These are phyloP conservation scores for Coenonympha arcania DNA, from an alignment of 2,888 invertebrate genomes.

Conservation along the genomic window DNA sequence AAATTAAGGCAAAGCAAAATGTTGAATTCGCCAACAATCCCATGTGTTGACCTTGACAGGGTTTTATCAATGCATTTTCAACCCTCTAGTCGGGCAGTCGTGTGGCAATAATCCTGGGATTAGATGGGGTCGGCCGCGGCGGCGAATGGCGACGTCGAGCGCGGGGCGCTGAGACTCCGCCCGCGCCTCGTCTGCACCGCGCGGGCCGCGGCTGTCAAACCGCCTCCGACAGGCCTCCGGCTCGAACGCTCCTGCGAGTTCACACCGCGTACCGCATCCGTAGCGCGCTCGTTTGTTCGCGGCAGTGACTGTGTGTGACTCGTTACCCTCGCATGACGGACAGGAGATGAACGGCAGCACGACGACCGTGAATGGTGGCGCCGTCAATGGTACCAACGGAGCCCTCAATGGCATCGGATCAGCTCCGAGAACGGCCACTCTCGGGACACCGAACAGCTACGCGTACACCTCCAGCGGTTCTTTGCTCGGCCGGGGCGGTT, in stretches of 20 bases:
- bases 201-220: conserved; percentile 70
- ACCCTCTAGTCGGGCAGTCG: conserved; percentile 56
- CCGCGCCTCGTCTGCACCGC: conserved; percentile 53
- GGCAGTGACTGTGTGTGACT: conserved; percentile 64
- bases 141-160: conserved; percentile 45
- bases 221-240: conserved; percentile 70
- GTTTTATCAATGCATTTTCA: conserved; percentile 62
- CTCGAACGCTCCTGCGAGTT: conserved; percentile 68
- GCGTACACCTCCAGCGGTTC: conserved; percentile 77
- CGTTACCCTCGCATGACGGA: conserved; percentile 64
- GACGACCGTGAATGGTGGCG: conserved; percentile 68
- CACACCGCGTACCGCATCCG: conserved; percentile 48
- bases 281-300: conserved; percentile 59
- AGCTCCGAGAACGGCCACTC: conserved; percentile 66
- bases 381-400: conserved; percentile 67
- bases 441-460: conserved; percentile 75
- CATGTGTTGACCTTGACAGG: conserved; percentile 60
- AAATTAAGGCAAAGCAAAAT: conserved; percentile 13
- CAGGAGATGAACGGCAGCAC: conserved; percentile 73
- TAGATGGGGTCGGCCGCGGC: conserved; percentile 45
- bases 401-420: conserved; percentile 62
- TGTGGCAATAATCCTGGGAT: conserved; percentile 57
- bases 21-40: conserved; percentile 28
- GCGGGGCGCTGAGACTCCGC: conserved; percentile 40
- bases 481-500: conserved; percentile 75